A percentile compares a stretch with the other conserved stretches of the same genome.
These are phyloP conservation scores for Melanophora roralis DNA, from an alignment of 2,888 invertebrate species.

Conservation along the genomic window DNA sequence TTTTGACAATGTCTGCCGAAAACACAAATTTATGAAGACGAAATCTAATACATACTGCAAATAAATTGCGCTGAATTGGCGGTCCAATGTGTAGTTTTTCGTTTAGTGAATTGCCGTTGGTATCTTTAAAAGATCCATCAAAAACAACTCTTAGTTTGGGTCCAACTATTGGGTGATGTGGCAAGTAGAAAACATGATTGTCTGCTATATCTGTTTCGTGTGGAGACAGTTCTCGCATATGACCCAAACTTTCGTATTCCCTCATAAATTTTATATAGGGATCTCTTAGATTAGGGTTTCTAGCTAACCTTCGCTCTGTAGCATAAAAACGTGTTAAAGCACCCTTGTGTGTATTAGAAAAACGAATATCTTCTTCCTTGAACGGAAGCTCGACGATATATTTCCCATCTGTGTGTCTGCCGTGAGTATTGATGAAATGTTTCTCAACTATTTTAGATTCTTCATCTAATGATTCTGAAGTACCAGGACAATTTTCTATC, in stretches of 20 bases:
- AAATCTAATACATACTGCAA: slow-evolving; percentile 57
- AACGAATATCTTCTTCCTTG: neutral
- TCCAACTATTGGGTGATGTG: slow-evolving; percentile 38
- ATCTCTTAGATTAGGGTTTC: neutral
- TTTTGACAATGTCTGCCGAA: no score
- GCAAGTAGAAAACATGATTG: slow-evolving; percentile 22
- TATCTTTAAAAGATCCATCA: slow-evolving; percentile 38
- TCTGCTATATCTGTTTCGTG: neutral
- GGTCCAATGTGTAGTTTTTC: slow-evolving; percentile 13
- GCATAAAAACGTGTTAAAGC: slow-evolving; percentile 11
- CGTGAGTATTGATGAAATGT: neutral
- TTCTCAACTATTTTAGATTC: no score
- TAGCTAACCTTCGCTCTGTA: slow-evolving; percentile 7
- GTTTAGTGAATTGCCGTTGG: neutral
- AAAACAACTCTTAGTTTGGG: slow-evolving; percentile 48
- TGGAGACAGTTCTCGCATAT: slow-evolving; percentile 17
- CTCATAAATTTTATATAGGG: slow-evolving; percentile 33
- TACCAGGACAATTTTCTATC: slow-evolving; percentile 4
- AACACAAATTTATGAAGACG: no score
- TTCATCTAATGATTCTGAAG: neutral
- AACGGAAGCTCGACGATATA: slow-evolving; percentile 22
- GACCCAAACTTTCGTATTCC: slow-evolving; percentile 6
- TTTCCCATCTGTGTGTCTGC: neutral
- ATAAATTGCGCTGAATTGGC: slow-evolving; percentile 35
- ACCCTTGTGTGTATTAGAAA: slow-evolving; percentile 5